Conservation (phyloP, 2,113 vertebrate species). For the Myrmophylax atrothorax region DNA sequence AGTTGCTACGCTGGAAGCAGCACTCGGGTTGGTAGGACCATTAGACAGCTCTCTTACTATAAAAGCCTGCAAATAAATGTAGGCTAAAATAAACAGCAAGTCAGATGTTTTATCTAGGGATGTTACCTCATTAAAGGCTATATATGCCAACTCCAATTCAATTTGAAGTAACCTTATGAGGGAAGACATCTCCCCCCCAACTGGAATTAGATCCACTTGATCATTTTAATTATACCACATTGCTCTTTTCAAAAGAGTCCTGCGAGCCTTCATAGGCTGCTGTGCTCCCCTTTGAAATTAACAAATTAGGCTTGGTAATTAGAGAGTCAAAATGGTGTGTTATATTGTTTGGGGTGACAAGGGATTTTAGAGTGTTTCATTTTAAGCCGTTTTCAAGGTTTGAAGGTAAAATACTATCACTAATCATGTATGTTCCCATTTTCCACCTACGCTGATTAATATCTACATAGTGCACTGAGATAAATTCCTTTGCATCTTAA, state of each 20-base stretch:
- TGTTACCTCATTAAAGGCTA: constrained; percentile 66
- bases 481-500: constrained; percentile 53
- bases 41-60: constrained; percentile 40
- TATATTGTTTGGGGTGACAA: constrained; percentile 56
- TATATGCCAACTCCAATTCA: constrained; percentile 69
- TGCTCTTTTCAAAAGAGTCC: constrained; percentile 59
- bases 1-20: neutral
- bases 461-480: constrained; percentile 1
- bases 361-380: constrained; percentile 46
- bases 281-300: constrained; percentile 66
- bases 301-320: constrained; percentile 66
- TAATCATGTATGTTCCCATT: constrained; percentile 49
- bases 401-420: constrained; percentile 56
- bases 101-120: constrained; percentile 67
- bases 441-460: constrained; percentile 49
- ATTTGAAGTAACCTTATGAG: constrained; percentile 52
- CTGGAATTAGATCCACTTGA: constrained; percentile 66
- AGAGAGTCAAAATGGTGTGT: constrained; percentile 60
- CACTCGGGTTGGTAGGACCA: neutral
- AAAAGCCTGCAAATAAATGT: constrained; percentile 59
- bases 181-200: neutral
- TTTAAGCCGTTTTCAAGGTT: constrained; percentile 35
- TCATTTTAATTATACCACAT: constrained; percentile 66
- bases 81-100: constrained; percentile 68
- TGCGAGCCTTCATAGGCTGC: constrained; percentile 54